Percentiles rank a stretch among this genome's conserved stretches.
phyloP scores from a whole-genome alignment of 2,113 vertebrate species.

The Megalops atlanticus region DNA sequence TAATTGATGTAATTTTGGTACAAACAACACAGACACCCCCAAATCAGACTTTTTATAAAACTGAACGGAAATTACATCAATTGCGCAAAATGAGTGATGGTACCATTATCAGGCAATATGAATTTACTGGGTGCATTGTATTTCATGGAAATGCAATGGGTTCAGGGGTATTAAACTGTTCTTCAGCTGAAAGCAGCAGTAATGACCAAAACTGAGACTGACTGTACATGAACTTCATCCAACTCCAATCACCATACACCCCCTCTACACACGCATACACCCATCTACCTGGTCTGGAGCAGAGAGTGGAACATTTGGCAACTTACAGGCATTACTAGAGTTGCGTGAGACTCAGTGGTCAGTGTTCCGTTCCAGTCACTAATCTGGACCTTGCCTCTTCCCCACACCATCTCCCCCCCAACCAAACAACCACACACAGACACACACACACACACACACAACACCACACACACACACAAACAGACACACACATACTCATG shows the following conservation, averaged over 20 bases:
- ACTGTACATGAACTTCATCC: constrained; percentile 50
- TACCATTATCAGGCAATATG: not conserved
- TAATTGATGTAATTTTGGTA: not conserved
- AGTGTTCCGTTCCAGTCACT: constrained; percentile 29
- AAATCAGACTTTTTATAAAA: not conserved
- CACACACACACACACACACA: constrained; percentile 1
- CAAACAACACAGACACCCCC: not conserved
- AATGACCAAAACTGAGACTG: constrained; percentile 49
- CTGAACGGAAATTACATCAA: not conserved
- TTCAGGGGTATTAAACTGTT: constrained; percentile 29
- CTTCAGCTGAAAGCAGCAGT: constrained; percentile 26
- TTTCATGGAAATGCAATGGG: constrained; percentile 35
- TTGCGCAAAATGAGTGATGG: not conserved
- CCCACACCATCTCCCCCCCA: constrained; percentile 1
- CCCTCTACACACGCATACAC: not conserved
- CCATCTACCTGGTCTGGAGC: constrained; percentile 27
- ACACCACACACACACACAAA: not conserved
- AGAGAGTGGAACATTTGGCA: constrained; percentile 65
- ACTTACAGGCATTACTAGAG: constrained; percentile 35
- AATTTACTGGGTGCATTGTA: constrained; percentile 2
- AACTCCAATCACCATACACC: constrained; percentile 24
- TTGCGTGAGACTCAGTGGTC: constrained; percentile 48
- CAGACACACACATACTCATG: not conserved
- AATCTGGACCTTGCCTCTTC: constrained; percentile 36
- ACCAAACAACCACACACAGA: not conserved